Base-by-base conservation (phyloP, 2,888 invertebrate genomes). In the Lasiommata megera region DNA sequence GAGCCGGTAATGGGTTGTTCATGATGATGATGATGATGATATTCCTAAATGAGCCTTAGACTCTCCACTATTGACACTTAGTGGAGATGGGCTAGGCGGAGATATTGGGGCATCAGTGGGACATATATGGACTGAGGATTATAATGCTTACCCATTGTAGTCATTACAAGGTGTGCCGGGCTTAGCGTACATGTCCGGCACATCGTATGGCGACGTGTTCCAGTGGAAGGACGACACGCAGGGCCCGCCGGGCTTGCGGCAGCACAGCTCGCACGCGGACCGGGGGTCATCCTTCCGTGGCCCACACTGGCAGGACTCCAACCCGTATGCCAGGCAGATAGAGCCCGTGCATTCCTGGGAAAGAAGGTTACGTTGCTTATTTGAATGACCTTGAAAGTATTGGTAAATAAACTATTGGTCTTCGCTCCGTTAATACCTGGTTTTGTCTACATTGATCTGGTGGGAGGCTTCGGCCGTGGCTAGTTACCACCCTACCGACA, bases 121-220 rank as follows among this genome's bases (percentile, higher is more conserved):
- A 6, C 14, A 14, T 37, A 7, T 6, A 12, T 7, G 14, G 14
- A 7, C 14, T 6, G 6, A 8, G 29, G 6, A 46, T 16, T 3
- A 29, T 1, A 31, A 7, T 47, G 53, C 83, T 79, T 61, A 93
- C 84, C 98, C 97, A 77, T 96, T 97, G 82, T 97, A 97, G 78
- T 97, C 96, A 81, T 97, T 97, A 81, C 98, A 98, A 0, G 98
- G 97, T 50, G 97, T 97, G 58, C 98, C 98, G 0, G 98, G 96
- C 74, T 97, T 97, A 28, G 97, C 96, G 78, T 95, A 96, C 94
- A 97, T 96, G 74, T 97, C 96, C 0, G 98, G 98, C 69, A 98
- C 95, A 84, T 98, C 97, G 76, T 94, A 97, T 0, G 97, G 97
- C 66, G 94, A 92, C 51, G 94, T 93, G 85, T 98, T 98, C 97